Percentiles rank a stretch among this genome's conserved stretches.
phyloP scores from a whole-genome alignment of 2,888 invertebrate species.

The Dione vanillae region DNA sequence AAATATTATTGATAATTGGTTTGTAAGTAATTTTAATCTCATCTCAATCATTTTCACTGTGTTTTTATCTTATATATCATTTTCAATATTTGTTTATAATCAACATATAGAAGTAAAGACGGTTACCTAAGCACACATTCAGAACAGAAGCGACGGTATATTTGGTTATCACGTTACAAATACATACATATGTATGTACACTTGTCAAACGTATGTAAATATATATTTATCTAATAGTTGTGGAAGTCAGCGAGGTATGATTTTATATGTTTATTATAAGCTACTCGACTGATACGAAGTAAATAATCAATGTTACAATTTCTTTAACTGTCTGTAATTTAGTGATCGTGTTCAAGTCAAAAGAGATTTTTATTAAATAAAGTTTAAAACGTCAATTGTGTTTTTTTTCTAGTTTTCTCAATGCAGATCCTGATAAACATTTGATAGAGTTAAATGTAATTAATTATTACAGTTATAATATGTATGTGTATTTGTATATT shows the following conservation, averaged over 20 bases:
- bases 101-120: not conserved
- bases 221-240: constrained; percentile 57
- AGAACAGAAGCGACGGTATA: not conserved
- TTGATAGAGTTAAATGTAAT: no score
- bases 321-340: constrained; percentile 79
- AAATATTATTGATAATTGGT: not conserved
- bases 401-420: constrained; percentile 24
- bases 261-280: constrained; percentile 71
- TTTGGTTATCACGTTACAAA: not conserved
- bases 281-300: constrained; percentile 74
- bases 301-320: constrained; percentile 78
- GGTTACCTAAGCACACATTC: not conserved
- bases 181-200: not conserved
- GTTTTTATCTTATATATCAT: not conserved
- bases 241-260: constrained; percentile 68
- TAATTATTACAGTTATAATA: no score
- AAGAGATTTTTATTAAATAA: constrained; percentile 84
- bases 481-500: no score
- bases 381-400: constrained; percentile 50
- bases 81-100: constrained; percentile 4
- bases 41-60: not conserved
- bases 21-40: not conserved
- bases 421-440: not conserved
- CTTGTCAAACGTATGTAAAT: constrained; percentile 44
- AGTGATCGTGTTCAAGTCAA: constrained; percentile 85